Evolutionary conservation across 2,113 vertebrate genomes (phyloP).

Genomic region (Prionailurus bengalensis): DNA sequence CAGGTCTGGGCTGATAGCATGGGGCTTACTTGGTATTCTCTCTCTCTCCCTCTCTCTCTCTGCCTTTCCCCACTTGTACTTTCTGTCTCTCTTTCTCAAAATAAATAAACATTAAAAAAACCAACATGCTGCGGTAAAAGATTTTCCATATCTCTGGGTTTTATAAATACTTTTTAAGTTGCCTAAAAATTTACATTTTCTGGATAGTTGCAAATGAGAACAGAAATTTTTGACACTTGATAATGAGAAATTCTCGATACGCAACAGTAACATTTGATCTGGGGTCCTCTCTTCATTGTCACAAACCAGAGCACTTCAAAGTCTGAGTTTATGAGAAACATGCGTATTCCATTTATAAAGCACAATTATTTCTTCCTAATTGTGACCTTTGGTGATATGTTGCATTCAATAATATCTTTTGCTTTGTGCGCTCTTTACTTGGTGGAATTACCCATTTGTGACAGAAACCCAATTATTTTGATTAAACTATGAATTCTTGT

Average conservation of each 20-base stretch:
- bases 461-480: neutral
- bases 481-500: neutral
- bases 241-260: neutral
- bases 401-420: neutral
- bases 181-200: neutral
- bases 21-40: too few species aligned
- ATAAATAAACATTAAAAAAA: neutral
- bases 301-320: neutral
- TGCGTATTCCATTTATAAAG: neutral
- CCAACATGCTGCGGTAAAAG: neutral
- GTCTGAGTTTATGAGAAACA: neutral
- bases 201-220: neutral
- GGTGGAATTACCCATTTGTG: neutral
- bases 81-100: too few species aligned
- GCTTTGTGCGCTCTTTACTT: neutral
- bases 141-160: neutral
- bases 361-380: neutral
- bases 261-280: neutral
- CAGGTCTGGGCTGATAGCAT: too few species aligned
- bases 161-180: slow-evolving; percentile 19
- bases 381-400: neutral
- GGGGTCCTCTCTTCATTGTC: neutral
- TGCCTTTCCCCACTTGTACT: too few species aligned
- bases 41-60: too few species aligned
- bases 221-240: neutral